Base-by-base conservation (phyloP, 2,113 vertebrate species). In the Callipepla californica region DNA sequence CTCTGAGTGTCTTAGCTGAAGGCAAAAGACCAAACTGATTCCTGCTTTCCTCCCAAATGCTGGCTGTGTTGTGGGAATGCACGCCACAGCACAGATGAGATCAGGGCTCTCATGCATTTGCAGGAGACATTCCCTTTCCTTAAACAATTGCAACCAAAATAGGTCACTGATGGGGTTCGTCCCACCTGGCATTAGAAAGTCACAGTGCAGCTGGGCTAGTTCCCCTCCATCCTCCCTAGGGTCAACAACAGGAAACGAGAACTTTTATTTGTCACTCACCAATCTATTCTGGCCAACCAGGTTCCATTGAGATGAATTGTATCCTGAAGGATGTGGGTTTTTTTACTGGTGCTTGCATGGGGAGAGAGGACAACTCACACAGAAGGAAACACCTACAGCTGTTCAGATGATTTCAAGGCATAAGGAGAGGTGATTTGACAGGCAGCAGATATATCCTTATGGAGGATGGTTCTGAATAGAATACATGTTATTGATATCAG, bases 21-120 rank as follows among this genome's bases (percentile, higher is more conserved):
- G 63, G 91, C 62, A 79, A 92, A 92, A 76, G 7, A 62, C 21
- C 42, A 87, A 91, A 89, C 15, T 59, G 67, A 69, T 91, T 87
- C 74, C 84, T 82, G 67, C 70, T 74, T 94, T 84, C 66, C 36
- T 84, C 34, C 17, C 58, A 58, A 6, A 51, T 53, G 22, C 5
- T 79, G 36, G 19, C 61, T 80, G 76, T 9, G 3, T 28, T 89
- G 14, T 85, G 81, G 66, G 65, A 91, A 57, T n/a, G 23, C 9
- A 3, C 3, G 47, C 6, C 47, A 72, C 70, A 28, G 2, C 23
- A 65, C 36, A 80, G 32, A 57, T 58, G 34, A 58, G 23, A 32
- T 59, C 36, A 47, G 69, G 38, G 25, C 58, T 89, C 62, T 89
- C 34, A 42, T 51, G 14, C 30, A 4, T 51, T 23, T 20, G 11